A percentile compares a stretch with the other conserved stretches of the same genome.
phyloP scores from a whole-genome alignment of 2,797 vertebrate genomes.

The Onychomys torridus region DNA sequence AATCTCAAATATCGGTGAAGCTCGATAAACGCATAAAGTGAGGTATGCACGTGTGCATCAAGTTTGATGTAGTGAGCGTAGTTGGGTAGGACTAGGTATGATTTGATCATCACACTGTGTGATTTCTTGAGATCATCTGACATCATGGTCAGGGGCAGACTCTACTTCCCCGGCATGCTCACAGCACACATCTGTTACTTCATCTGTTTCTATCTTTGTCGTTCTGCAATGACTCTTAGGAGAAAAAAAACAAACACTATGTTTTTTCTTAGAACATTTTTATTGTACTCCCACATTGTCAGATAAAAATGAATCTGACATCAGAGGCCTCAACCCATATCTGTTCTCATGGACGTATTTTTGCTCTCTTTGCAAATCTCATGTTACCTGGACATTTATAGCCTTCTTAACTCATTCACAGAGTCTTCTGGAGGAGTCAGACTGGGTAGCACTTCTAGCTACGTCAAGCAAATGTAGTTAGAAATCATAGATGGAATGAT shows the following conservation, averaged over 20 bases:
- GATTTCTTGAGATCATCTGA: conserved; percentile 41
- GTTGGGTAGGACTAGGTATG: neutral
- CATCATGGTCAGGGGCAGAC: neutral
- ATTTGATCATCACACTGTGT: conserved; percentile 33
- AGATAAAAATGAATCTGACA: conserved; percentile 73
- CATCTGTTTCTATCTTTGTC: conserved; percentile 56
- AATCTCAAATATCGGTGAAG: neutral
- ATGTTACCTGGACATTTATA: conserved; percentile 1
- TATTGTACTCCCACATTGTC: conserved; percentile 60
- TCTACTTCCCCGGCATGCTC: conserved; percentile 6
- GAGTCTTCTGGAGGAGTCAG: neutral
- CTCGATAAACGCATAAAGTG: neutral
- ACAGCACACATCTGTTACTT: conserved; percentile 39
- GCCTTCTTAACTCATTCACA: neutral
- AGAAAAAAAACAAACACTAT: conserved; percentile 58
- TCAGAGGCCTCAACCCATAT: conserved; percentile 50
- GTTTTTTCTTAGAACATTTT: conserved; percentile 61
- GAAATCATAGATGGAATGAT: neutral
- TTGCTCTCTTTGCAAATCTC: conserved; percentile 17
- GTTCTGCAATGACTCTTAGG: conserved; percentile 51
- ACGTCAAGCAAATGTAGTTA: neutral
- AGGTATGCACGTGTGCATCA: neutral
- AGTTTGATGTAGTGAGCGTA: neutral
- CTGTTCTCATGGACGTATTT: conserved; percentile 43
- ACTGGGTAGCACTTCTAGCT: neutral